Evolutionary conservation across 1,140 invertebrate species (phyloP).

Genomic region (Cotesia chilonis): DNA sequence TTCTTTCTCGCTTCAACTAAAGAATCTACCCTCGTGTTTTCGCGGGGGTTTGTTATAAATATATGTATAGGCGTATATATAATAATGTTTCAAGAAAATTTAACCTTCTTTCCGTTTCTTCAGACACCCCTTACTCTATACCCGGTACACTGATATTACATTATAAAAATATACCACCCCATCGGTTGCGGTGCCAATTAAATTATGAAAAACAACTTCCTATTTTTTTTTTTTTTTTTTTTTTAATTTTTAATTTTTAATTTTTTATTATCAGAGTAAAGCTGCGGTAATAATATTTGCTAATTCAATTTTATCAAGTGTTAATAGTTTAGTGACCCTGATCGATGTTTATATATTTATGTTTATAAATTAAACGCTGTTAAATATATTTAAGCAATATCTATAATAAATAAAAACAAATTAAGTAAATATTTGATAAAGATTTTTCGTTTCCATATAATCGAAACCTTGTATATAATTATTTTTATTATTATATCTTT

Average conservation of each 20-base stretch:
- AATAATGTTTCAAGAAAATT: slow-evolving; percentile 39
- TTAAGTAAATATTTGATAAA: too few relatives aligned
- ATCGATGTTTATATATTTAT: too few relatives aligned
- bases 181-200: slow-evolving; percentile 49
- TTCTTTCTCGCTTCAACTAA: neutral
- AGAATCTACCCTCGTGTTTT: too few relatives aligned
- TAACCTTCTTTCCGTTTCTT: slow-evolving; percentile 35
- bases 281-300: neutral
- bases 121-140: slow-evolving; percentile 39
- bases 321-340: too few relatives aligned
- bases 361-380: too few relatives aligned
- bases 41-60: slow-evolving; percentile 2
- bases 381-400: too few relatives aligned
- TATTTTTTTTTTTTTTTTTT: slow-evolving; percentile 24
- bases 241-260: slow-evolving; percentile 8
- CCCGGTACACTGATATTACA: slow-evolving; percentile 55
- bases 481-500: too few relatives aligned
- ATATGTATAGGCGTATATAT: slow-evolving; percentile 31
- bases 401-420: too few relatives aligned
- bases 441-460: too few relatives aligned
- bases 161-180: slow-evolving; percentile 53
- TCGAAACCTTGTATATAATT: too few relatives aligned
- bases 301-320: too few relatives aligned
- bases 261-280: neutral
- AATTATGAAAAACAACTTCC: slow-evolving; percentile 43